Conservation (phyloP, 2,113 vertebrate genomes). For the Poeciliopsis occidentalis region DNA sequence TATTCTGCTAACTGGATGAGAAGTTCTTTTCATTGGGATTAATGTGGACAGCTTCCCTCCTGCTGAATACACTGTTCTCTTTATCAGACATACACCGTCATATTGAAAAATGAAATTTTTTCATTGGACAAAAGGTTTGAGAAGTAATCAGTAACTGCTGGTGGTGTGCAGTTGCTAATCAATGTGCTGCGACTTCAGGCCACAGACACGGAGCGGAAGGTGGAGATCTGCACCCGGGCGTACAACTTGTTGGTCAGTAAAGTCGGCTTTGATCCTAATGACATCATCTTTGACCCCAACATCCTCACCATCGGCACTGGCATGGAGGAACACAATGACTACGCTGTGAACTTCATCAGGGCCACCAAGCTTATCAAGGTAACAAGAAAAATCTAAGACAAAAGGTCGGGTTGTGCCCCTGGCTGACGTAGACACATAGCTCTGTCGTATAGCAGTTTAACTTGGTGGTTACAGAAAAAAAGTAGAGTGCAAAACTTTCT, state of each 20-base stretch:
- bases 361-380: slow-evolving; percentile 93
- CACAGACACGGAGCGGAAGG: slow-evolving; percentile 88
- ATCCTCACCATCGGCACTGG: slow-evolving; percentile 98
- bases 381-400: not conserved
- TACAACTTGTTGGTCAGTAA: slow-evolving; percentile 87
- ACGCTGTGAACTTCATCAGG: slow-evolving; percentile 90
- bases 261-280: slow-evolving; percentile 88
- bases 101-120: too few species aligned
- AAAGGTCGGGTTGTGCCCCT: not conserved
- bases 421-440: too few species aligned
- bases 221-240: slow-evolving; percentile 89
- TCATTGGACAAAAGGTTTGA: too few species aligned
- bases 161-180: not conserved
- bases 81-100: too few species aligned
- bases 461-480: not conserved
- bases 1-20: too few species aligned
- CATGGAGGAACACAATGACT: slow-evolving; percentile 94
- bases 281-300: slow-evolving; percentile 99
- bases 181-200: slow-evolving; percentile 77
- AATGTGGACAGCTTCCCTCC: too few species aligned
- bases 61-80: too few species aligned
- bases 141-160: too few species aligned
- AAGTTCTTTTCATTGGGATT: too few species aligned
- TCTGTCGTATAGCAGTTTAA: too few species aligned
- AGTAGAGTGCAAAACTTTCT: too few species aligned